Evolutionary conservation across 2,797 vertebrate species (phyloP), one percentile per base, ranked within the genome.

Genomic region (Dryobates pubescens): DNA sequence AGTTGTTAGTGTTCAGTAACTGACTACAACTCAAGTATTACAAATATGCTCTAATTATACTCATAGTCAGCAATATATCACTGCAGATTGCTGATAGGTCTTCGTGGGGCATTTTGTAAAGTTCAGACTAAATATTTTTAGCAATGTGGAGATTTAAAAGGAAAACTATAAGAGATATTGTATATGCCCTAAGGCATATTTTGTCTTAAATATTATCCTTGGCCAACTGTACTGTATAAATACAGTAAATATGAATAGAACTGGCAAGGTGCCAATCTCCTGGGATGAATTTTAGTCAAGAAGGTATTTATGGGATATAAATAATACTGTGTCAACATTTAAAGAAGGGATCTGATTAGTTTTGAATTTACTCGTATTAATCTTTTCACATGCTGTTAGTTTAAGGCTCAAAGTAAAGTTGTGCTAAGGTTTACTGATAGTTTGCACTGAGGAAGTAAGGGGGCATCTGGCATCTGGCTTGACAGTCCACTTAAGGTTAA

Each of bases 181-280:
- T 97, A 97, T 98, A 97, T 97, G 96, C 97, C 97, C 97, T 71
- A 67, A 98, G 98, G 97, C 98, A 94, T 98, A 98, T 98, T 98
- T 98, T 98, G 96, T 97, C 96, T 98, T 97, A 98, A 98, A 98
- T 98, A 98, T 98, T 99, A 98, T 98, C 97, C 97, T 98, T 98
- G 98, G 98, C 98, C 96, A 97, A 96, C 92, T 96, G 96, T 94
- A 92, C 97, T 98, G 90, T 97, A 97, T 98, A 98, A 98, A 98
- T 98, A 98, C 96, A 97, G 98, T 98, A 97, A 98, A 98, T 98
- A 98, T 98, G 98, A 98, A 98, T 98, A 98, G 97, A 97, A 96
- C 49, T 97, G 98, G 98, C 97, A 76, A 54, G 32, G 64, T 95
- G 98, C 98, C 98, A 98, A 97, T 96, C 94, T 97, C 91, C 95